These are phyloP conservation scores for Tragelaphus scriptus DNA, from an alignment of 2,113 vertebrate genomes.

Conservation along the genomic window DNA sequence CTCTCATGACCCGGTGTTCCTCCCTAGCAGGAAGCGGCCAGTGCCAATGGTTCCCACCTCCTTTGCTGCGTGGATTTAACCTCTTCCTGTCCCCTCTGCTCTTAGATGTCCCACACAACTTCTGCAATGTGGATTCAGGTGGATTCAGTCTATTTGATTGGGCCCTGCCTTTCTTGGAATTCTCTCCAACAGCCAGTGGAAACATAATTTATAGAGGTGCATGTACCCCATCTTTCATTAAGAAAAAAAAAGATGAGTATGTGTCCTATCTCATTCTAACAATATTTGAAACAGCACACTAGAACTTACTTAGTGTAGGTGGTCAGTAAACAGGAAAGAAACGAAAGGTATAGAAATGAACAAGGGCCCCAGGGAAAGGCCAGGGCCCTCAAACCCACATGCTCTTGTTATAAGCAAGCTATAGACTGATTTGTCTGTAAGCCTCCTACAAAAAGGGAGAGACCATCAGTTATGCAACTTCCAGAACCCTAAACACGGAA, in stretches of 20 bases:
- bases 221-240: not conserved
- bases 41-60: not conserved
- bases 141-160: fast-evolving
- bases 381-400: not conserved
- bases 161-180: not conserved
- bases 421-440: not conserved
- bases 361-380: not conserved
- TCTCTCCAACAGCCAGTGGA: not conserved
- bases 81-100: not conserved
- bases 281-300: not conserved
- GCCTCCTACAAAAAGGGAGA: not conserved
- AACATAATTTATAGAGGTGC: not conserved
- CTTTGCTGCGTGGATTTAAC: not conserved
- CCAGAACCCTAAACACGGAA: not conserved
- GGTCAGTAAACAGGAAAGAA: not conserved
- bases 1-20: not conserved
- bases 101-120: not conserved
- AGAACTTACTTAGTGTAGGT: not conserved
- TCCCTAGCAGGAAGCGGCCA: not conserved
- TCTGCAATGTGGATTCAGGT: fast-evolving
- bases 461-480: not conserved
- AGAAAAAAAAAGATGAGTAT: not conserved
- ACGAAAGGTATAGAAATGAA: not conserved
- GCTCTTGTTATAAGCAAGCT: not conserved
- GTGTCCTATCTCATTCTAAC: not conserved